These are phyloP conservation scores for Bicyclus anynana DNA, from an alignment of 1,140 invertebrate species.

Conservation along the genomic window DNA sequence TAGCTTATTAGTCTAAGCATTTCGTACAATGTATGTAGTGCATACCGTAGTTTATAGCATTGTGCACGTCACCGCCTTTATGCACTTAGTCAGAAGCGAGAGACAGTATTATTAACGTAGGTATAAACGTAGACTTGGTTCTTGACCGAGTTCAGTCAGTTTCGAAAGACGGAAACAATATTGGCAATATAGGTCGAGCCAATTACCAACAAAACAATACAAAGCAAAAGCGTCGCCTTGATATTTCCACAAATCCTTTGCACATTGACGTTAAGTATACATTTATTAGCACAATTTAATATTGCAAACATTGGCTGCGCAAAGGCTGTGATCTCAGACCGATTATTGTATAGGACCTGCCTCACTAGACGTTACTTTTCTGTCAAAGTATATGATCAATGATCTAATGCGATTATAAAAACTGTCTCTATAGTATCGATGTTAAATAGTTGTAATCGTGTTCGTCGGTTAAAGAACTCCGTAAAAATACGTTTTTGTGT, in stretches of 20 bases:
- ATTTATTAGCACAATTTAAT: constrained; percentile 30
- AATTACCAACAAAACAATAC: constrained; percentile 29
- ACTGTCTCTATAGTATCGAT: too few species aligned
- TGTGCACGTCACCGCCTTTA: too few species aligned
- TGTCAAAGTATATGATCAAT: too few species aligned
- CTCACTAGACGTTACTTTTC: too few species aligned
- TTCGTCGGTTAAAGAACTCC: too few species aligned
- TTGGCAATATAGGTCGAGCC: constrained; percentile 21
- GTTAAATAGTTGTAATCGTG: too few species aligned
- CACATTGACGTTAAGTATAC: constrained; percentile 31
- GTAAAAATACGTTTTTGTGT: too few species aligned
- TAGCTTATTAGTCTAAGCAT: too few species aligned
- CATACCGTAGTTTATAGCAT: too few species aligned
- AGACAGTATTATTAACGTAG: background rate
- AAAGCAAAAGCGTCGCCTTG: constrained; percentile 32
- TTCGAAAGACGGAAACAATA: constrained; percentile 33
- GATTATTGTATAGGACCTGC: too few species aligned
- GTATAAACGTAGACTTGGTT: constrained; percentile 15
- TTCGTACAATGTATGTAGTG: too few species aligned
- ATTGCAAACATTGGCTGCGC: constrained; percentile 4
- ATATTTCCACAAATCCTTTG: constrained; percentile 40
- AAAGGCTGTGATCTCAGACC: background rate
- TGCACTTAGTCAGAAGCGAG: background rate
- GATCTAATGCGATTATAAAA: too few species aligned
- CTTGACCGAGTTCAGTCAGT: constrained; percentile 21